Evolutionary conservation across 2,113 vertebrate species (phyloP).

Genomic region (Casuarius casuarius): DNA sequence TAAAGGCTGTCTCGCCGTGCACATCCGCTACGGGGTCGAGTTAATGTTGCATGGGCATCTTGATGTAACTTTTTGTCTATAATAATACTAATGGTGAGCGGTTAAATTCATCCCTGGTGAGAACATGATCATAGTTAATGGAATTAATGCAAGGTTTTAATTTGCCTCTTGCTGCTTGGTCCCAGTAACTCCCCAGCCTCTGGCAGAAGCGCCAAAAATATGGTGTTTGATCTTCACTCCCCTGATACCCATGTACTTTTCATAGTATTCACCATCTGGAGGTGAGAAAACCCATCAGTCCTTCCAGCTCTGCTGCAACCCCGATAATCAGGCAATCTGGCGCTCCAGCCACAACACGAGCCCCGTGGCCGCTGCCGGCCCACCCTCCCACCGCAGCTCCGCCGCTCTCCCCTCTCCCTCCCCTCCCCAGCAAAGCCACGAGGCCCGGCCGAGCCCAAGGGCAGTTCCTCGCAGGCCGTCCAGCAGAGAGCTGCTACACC

Average conservation of each 20-base stretch:
- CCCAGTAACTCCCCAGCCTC: slow-evolving; percentile 31
- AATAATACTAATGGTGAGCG: neutral
- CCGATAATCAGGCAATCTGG: neutral
- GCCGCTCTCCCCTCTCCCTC: neutral
- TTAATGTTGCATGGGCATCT: neutral
- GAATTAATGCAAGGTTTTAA: slow-evolving; percentile 62
- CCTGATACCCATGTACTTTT: neutral
- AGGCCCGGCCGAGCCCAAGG: neutral
- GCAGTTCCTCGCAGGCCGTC: neutral
- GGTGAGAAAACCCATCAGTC: slow-evolving; percentile 23
- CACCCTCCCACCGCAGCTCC: neutral
- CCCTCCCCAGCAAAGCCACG: neutral
- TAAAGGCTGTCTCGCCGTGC: neutral
- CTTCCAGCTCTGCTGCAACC: neutral
- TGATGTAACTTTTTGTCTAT: neutral
- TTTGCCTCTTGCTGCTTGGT: slow-evolving; percentile 35
- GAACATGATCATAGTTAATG: slow-evolving; percentile 49
- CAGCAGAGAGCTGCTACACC: no score
- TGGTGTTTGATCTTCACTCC: slow-evolving; percentile 23
- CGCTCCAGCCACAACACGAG: neutral
- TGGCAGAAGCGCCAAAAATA: neutral
- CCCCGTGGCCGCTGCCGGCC: neutral
- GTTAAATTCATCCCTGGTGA: slow-evolving; percentile 46
- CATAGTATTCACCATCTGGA: slow-evolving; percentile 43
- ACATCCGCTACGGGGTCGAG: neutral